Evolutionary conservation across 1,140 invertebrate genomes (phyloP).

Genomic region (honey bee (Apis mellifera)): Amel_HAv3.1 CM009936.2:4419001-4419500

Average conservation of each 20-base stretch:
- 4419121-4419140: slow-evolving; percentile 52
- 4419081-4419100: slow-evolving; percentile 66
- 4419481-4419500: neutral
- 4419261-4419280: slow-evolving; percentile 5
- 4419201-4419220: slow-evolving; percentile 69
- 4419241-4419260: slow-evolving; percentile 38
- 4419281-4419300: slow-evolving; percentile 38
- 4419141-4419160: slow-evolving; percentile 13
- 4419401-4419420: slow-evolving; percentile 74
- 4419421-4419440: slow-evolving; percentile 70
- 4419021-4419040: neutral
- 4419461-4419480: neutral
- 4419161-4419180: slow-evolving; percentile 59
- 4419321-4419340: neutral
- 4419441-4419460: slow-evolving; percentile 53
- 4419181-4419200: slow-evolving; percentile 71
- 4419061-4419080: slow-evolving; percentile 71
- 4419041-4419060: slow-evolving; percentile 54
- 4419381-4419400: slow-evolving; percentile 64
- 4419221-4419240: slow-evolving; percentile 53
- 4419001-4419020: slow-evolving; percentile 54
- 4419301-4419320: neutral
- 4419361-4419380: slow-evolving; percentile 59
- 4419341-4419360: slow-evolving; percentile 52
- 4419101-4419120: slow-evolving; percentile 43